Base-by-base conservation (phyloP, 2,888 invertebrate species). In the Dione juno region DNA sequence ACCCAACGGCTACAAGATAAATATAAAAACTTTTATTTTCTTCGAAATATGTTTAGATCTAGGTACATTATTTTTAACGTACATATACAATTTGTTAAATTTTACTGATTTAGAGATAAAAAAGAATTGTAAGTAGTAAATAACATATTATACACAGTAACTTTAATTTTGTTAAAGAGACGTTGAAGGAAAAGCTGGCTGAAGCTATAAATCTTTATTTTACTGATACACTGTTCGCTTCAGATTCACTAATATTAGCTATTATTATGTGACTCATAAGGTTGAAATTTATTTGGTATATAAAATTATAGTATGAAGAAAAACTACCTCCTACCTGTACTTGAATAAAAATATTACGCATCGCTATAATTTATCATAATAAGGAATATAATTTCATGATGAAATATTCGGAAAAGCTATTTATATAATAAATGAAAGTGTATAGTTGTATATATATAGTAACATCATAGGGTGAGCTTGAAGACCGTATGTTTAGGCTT, bases 341-440 rank as follows among this genome's bases (percentile, higher is more conserved):
- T 69, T 69, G 66, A 71, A 70, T 70, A 74, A 67, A 61, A 57
- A 73, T 71, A 73, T 73, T 71, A 67, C 69, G 57, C 70, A 65
- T 71, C 59, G 69, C 54, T 69, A 53, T 73, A 71, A 71, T 74
- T 74, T 72, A 74, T 72, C 67, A 74, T 61, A 72, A 67, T 67
- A 71, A 67, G 67, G 67, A 59, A 57, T 40, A 16, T 40, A 57
- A 57, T 57, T 73, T 70, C 66, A 63, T 71, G 73, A 73, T 73
- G 69, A 67, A 67, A 72, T 69, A 72, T 72, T 64, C 59, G 61
- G 58, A 53, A 9, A 52, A 28, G 64, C 68, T 66, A 61, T 70
- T 68, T 63, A 48, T 28, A n/a, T 57, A 61, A 66, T 53, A 41
- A 52, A 61, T 45, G 63, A 67, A 54, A 65, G 35, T 45, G 54